Conservation (phyloP, 2,888 invertebrate genomes). For the Coelogynopora nodosa region DNA sequence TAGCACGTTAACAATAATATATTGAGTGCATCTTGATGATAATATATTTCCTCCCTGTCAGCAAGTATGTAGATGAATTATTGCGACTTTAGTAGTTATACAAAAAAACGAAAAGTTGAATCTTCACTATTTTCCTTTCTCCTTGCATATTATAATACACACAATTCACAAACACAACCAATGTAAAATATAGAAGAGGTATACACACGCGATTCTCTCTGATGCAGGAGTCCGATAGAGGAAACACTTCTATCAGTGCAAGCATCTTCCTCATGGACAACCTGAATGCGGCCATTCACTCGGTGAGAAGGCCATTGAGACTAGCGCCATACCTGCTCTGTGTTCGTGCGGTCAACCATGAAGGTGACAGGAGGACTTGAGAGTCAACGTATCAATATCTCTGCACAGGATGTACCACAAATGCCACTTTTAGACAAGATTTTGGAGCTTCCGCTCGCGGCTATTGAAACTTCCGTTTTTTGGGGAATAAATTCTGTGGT, state of each 20-base stretch:
- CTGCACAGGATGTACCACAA: conserved; percentile 8
- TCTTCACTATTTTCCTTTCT: neutral
- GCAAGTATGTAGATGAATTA: too few relatives aligned
- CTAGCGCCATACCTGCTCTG: neutral
- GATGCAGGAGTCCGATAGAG: neutral
- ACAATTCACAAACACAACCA: neutral
- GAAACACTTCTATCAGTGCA: neutral
- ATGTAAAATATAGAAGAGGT: neutral
- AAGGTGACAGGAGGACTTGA: neutral
- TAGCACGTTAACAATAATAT: neutral
- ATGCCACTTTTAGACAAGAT: neutral
- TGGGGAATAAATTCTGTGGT: neutral
- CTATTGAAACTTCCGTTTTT: neutral
- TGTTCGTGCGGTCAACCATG: neutral
- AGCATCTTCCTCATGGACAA: neutral
- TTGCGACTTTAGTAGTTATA: too few relatives aligned
- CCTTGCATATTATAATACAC: too few relatives aligned
- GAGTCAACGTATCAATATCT: neutral
- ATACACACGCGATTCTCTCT: neutral
- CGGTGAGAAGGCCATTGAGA: too few relatives aligned
- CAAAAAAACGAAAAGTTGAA: neutral
- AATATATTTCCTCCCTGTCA: too few relatives aligned
- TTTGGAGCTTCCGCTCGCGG: neutral
- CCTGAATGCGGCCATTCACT: too few relatives aligned
- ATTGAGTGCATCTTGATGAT: too few relatives aligned